Evolutionary conservation across 2,797 vertebrate species (phyloP).

Genomic region (Pterois miles): DNA sequence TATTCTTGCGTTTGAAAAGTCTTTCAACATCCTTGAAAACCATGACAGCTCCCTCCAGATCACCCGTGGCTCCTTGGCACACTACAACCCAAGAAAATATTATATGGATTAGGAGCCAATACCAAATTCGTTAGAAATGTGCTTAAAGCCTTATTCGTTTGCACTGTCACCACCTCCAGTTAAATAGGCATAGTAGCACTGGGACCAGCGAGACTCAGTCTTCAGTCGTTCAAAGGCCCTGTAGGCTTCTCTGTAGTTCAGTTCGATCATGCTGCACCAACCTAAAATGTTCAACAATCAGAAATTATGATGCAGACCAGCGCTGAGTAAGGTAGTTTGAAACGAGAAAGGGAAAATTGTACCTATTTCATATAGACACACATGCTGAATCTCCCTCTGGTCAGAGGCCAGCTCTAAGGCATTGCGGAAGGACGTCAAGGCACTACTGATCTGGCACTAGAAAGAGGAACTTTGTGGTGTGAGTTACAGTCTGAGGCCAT

Average conservation of each 20-base stretch:
- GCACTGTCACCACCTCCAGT: constrained; percentile 87
- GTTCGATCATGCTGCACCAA: constrained; percentile 99
- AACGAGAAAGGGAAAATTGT: constrained; percentile 37
- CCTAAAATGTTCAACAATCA: constrained; percentile 77
- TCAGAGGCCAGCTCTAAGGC: constrained; percentile 94
- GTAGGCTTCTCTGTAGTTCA: constrained; percentile 94
- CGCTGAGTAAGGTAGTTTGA: background rate
- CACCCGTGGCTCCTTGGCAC: constrained; percentile 95
- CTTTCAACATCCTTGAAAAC: constrained; percentile 95
- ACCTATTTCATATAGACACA: constrained; percentile 99
- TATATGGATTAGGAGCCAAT: background rate
- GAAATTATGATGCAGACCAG: constrained; percentile 10
- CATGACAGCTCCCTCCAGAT: constrained; percentile 86
- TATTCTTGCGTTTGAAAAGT: constrained; percentile 97
- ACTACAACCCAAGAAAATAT: constrained; percentile 75
- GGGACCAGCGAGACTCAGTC: constrained; percentile 97
- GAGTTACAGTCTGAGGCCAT: background rate
- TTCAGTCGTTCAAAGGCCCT: constrained; percentile 95
- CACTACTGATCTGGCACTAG: constrained; percentile 97
- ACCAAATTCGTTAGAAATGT: background rate
- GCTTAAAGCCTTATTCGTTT: background rate
- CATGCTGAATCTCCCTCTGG: constrained; percentile 98
- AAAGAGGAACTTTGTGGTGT: constrained; percentile 38
- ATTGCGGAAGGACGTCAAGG: constrained; percentile 94
- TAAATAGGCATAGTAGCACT: constrained; percentile 98